Percentiles rank a stretch among this genome's conserved stretches.
Conservation (phyloP, 2,888 invertebrate genomes). For the Chrysolina haemoptera region DNA sequence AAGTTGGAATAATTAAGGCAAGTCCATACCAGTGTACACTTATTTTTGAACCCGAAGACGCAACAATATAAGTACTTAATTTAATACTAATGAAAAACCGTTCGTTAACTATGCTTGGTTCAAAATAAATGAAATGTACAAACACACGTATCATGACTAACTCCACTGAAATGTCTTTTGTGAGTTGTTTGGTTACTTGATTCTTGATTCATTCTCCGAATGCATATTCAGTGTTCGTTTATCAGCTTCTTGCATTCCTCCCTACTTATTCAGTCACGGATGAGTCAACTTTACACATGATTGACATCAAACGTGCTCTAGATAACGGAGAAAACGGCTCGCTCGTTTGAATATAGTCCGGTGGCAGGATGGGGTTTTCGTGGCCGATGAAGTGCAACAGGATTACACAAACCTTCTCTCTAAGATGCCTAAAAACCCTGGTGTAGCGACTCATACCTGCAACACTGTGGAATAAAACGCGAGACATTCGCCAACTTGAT, state of each 20-base stretch:
- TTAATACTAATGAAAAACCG: not conserved
- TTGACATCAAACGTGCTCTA: slow-evolving; percentile 41
- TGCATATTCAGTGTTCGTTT: slow-evolving; percentile 25
- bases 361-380: too few species aligned
- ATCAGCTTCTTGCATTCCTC: slow-evolving; percentile 24
- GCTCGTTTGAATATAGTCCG: slow-evolving; percentile 33
- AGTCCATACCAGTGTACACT: too few species aligned
- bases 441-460: too few species aligned
- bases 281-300: slow-evolving; percentile 40
- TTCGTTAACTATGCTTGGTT: not conserved
- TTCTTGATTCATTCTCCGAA: slow-evolving; percentile 13
- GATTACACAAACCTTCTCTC: too few species aligned
- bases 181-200: slow-evolving; percentile 12
- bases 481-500: too few species aligned
- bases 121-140: not conserved
- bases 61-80: too few species aligned
- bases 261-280: slow-evolving; percentile 31
- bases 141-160: not conserved
- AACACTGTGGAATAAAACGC: too few species aligned
- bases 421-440: too few species aligned
- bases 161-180: slow-evolving; percentile 17
- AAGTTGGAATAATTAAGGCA: too few species aligned
- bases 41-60: too few species aligned
- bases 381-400: too few species aligned
- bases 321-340: slow-evolving; percentile 33